Conservation (phyloP, 1,140 invertebrate species). For the Leptoteleia sp. region DNA sequence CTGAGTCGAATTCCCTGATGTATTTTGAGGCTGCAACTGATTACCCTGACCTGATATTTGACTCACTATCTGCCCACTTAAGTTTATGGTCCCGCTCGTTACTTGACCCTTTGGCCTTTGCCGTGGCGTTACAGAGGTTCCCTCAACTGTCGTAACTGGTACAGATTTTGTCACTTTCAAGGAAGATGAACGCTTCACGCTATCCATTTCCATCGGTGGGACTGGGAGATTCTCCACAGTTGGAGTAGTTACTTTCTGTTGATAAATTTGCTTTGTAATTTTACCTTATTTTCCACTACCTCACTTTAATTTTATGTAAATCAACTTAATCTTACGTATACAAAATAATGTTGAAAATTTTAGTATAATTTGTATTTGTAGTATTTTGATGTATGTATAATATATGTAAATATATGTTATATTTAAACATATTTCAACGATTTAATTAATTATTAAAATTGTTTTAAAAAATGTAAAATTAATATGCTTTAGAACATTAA, state of each 20-base stretch:
- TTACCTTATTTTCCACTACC: no score
- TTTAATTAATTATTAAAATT: no score
- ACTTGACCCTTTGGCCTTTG: slow-evolving; percentile 89
- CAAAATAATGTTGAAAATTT: no score
- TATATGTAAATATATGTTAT: no score
- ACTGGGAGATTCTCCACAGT: slow-evolving; percentile 85
- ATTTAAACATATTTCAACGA: no score
- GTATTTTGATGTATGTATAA: no score
- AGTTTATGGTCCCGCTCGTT: slow-evolving; percentile 77
- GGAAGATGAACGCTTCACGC: slow-evolving; percentile 82
- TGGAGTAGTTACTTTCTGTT: slow-evolving; percentile 85
- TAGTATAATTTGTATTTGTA: no score
- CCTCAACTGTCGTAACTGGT: slow-evolving; percentile 82
- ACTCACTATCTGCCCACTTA: slow-evolving; percentile 78
- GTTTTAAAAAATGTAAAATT: no score
- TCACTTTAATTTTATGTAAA: no score
- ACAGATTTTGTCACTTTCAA: slow-evolving; percentile 81
- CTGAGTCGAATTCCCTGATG: slow-evolving; percentile 68
- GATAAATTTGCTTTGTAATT: slow-evolving; percentile 29
- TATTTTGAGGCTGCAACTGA: slow-evolving; percentile 68
- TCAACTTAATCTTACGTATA: no score
- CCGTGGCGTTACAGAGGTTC: slow-evolving; percentile 91
- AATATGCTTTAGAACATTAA: no score
- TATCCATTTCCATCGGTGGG: slow-evolving; percentile 85
- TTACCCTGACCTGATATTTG: slow-evolving; percentile 79